These are phyloP conservation scores for Monomorium pharaonis DNA, from an alignment of 1,140 invertebrate genomes.

Conservation along the genomic window DNA sequence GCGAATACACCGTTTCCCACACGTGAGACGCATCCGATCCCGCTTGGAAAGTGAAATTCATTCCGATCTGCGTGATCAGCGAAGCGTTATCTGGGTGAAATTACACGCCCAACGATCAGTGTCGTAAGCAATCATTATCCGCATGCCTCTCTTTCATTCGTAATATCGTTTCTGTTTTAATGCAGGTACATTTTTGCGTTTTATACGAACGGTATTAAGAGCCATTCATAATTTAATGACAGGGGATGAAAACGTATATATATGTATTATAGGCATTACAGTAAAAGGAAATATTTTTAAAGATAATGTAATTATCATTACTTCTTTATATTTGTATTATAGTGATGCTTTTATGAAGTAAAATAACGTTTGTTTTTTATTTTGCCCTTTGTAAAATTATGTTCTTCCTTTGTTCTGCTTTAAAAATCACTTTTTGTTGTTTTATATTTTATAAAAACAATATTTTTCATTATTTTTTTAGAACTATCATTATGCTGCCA, in stretches of 20 bases:
- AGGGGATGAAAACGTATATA: not conserved
- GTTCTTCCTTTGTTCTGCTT: not conserved
- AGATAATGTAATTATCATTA: not conserved
- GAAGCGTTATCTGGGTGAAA: slow-evolving; percentile 50
- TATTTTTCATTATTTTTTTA: not conserved
- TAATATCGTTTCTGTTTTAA: slow-evolving; percentile 2
- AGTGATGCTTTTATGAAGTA: not conserved
- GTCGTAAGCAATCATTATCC: slow-evolving; percentile 34
- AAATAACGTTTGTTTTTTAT: not conserved
- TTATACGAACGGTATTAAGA: not conserved
- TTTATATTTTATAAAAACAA: not conserved
- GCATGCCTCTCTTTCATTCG: not conserved
- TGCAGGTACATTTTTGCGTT: not conserved
- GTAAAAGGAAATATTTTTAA: not conserved
- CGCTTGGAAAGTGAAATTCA: slow-evolving; percentile 40
- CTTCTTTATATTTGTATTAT: no score
- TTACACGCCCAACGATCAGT: slow-evolving; percentile 26
- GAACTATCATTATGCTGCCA: slow-evolving; percentile 24
- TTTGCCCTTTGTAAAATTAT: not conserved
- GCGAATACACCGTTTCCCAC: no score
- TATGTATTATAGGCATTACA: not conserved
- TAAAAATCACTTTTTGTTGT: not conserved
- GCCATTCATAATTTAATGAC: not conserved
- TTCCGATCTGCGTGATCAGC: slow-evolving; percentile 7
- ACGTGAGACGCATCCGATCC: not conserved